Evolutionary conservation across 2,797 vertebrate species (phyloP), one percentile per base, ranked within the genome.

Genomic region (Hephaestus fuliginosus): DNA sequence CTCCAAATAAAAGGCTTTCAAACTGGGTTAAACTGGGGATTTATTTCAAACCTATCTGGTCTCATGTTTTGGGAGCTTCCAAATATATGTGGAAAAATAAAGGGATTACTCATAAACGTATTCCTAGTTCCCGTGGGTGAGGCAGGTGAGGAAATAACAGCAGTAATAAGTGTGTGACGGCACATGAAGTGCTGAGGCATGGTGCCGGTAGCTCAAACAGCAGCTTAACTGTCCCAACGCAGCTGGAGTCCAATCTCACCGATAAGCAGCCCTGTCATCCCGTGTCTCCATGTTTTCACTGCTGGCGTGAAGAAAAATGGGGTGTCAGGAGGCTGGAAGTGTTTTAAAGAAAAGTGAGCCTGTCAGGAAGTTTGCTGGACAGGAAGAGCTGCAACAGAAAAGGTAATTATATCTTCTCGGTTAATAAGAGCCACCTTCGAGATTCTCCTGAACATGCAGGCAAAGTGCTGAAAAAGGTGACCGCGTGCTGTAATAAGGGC

Each of bases 201-300:
- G 46, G 46, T 25, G 36, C 49, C 72, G 76, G 57, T 58, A 63
- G 66, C 66, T 82, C 66, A 74, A 58, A 57, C 58, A 75, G 74
- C 77, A 74, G 82, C 72, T 81, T 70, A 39, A 76, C 69, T 51
- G 78, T 85, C 75, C 75, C 57, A 18, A 72, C 69, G 10, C 78
- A 77, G 86, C 70, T 70, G 76, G 76, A 84, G 82, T 74, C 69
- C 86, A 48, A 36, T 57, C 70, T 65, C 63, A 72, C 74, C 80
- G 77, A 43, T 70, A 80, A 79, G 81, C 68, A 62, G 43, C 28
- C 51, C 86, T 75, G 86, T 85, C 82, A 57, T 64, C 63, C 33
- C 39, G 0, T 48, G 76, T 62, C 63, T 67, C 61, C 68, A 25
- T 78, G 60, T 76, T 70, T 82, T 56, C 62, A 72, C 66, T 33